phyloP scores from a whole-genome alignment of 2,888 invertebrate species.

The Cryptosula pallasiana region DNA sequence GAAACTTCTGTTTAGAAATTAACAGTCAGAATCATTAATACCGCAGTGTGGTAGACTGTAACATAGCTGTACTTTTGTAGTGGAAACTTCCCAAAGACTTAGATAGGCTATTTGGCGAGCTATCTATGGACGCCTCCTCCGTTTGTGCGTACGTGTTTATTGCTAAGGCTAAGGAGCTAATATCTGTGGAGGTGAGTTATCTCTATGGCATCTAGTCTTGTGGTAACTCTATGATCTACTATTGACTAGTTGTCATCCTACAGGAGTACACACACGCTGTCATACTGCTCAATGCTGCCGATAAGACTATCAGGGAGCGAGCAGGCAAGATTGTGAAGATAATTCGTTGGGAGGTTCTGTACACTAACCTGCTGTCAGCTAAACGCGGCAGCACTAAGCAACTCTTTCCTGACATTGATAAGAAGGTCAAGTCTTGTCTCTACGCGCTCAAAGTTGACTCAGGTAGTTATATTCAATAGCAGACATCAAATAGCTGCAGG shows the following conservation, averaged over 20 bases:
- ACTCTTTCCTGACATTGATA: background rate
- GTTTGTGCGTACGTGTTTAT: constrained; percentile 11
- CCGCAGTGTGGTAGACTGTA: too few relatives aligned
- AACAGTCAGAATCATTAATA: too few relatives aligned
- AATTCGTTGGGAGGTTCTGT: constrained; percentile 2
- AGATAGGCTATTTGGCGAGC: constrained; percentile 12
- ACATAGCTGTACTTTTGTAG: too few relatives aligned
- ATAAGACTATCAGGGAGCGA: background rate
- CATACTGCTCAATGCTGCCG: constrained; percentile 4
- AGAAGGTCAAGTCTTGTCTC: constrained; percentile 5
- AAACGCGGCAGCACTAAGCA: background rate
- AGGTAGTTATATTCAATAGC: constrained; percentile 9
- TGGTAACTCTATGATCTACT: background rate
- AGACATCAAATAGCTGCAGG: too few relatives aligned
- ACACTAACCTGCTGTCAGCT: constrained; percentile 3
- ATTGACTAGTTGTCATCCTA: background rate
- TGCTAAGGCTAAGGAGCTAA: constrained; percentile 21
- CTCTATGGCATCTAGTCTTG: background rate
- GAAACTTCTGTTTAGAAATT: too few relatives aligned
- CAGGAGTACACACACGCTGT: constrained; percentile 11
- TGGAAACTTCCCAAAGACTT: constrained; percentile 22
- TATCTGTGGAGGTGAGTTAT: background rate
- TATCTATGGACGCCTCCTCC: background rate
- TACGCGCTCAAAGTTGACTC: constrained; percentile 18
- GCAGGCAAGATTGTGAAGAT: constrained; percentile 3